Evolutionary conservation across 2,797 vertebrate genomes (phyloP).

Genomic region (Pangasius larnaudii): DNA sequence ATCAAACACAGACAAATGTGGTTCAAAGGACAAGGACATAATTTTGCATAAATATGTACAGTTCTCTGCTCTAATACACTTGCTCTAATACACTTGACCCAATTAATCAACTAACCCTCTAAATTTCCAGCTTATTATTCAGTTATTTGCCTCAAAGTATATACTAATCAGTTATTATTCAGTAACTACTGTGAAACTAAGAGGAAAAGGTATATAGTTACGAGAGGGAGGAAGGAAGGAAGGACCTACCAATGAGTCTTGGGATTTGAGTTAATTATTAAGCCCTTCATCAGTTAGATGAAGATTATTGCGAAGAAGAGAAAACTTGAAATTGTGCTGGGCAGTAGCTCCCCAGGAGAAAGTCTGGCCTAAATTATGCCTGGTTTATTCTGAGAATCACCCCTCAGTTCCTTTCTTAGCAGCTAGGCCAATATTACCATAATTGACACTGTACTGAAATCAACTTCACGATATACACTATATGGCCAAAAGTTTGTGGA

Average conservation of each 20-base stretch:
- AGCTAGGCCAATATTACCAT: constrained; percentile 28
- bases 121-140: neutral
- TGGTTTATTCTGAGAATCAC: constrained; percentile 38
- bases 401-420: constrained; percentile 10
- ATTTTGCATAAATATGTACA: neutral
- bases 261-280: constrained; percentile 33
- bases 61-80: neutral
- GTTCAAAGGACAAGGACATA: neutral
- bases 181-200: neutral
- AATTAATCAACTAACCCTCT: neutral
- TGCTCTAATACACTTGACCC: neutral
- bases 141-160: neutral
- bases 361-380: constrained; percentile 37
- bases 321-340: constrained; percentile 33
- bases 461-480: neutral
- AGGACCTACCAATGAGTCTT: constrained; percentile 7
- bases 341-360: constrained; percentile 36
- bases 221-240: neutral
- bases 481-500: neutral
- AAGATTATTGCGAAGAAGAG: constrained; percentile 16
- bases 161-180: neutral
- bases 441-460: neutral
- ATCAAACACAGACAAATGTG: neutral
- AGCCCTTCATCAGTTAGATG: constrained; percentile 22
- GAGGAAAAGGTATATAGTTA: neutral